These are phyloP conservation scores for Neodontobutis hainanensis DNA, from an alignment of 2,113 vertebrate species.

Conservation along the genomic window DNA sequence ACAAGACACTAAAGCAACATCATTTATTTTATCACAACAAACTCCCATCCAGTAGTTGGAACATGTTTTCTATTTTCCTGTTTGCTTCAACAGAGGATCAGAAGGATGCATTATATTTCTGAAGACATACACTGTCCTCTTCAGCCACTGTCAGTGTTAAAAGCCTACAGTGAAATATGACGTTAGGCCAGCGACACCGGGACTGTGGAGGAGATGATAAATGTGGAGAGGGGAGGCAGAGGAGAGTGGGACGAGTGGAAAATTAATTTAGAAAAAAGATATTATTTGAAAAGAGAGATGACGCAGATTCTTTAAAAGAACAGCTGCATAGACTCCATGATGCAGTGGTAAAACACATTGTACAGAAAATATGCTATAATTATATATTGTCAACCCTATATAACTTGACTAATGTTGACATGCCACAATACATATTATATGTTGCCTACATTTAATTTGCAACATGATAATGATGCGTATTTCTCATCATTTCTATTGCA, in stretches of 20 bases:
- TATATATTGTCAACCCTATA: too few relatives aligned
- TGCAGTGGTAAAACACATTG: too few relatives aligned
- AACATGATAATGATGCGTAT: not conserved
- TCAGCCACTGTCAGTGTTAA: conserved; percentile 12
- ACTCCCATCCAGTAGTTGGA: conserved; percentile 24
- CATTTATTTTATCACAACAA: conserved; percentile 47
- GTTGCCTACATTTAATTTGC: too few relatives aligned
- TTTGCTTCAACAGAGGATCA: conserved; percentile 17
- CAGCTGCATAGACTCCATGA: not conserved
- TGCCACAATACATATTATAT: too few relatives aligned
- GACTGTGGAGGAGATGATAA: conserved; percentile 8
- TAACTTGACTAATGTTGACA: too few relatives aligned
- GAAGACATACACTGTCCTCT: conserved; percentile 10
- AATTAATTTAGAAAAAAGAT: not conserved
- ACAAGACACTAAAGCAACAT: conserved; percentile 27
- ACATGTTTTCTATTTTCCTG: conserved; percentile 29
- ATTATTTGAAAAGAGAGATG: not conserved
- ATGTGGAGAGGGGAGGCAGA: not conserved
- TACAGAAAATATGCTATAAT: too few relatives aligned
- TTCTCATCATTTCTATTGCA: conserved; percentile 33
- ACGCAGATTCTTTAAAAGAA: not conserved
- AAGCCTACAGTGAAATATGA: conserved; percentile 37
- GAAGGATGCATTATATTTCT: conserved; percentile 20
- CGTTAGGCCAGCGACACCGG: conserved; percentile 10
- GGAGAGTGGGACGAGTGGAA: not conserved